Conservation (phyloP, 2,797 vertebrate species). For the Bufotes viridis region DNA sequence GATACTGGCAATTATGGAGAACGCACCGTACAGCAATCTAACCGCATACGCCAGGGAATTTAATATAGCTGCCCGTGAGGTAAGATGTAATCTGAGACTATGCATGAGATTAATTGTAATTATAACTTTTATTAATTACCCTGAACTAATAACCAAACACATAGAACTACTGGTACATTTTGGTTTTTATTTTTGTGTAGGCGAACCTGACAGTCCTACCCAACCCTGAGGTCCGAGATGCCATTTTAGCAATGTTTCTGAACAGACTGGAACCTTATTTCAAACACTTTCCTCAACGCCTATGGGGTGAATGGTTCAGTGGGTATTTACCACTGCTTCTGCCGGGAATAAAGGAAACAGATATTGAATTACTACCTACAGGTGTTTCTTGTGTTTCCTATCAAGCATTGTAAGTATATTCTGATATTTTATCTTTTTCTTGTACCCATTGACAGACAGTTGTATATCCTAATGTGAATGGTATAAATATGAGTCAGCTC, state of each 20-base stretch:
- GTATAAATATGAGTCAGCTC: not conserved
- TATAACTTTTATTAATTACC: not conserved
- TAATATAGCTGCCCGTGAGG: not conserved
- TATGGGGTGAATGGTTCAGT: slow-evolving; percentile 61
- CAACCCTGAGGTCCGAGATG: slow-evolving; percentile 25
- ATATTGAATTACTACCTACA: slow-evolving; percentile 40
- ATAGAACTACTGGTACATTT: not conserved
- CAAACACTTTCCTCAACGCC: slow-evolving; percentile 32
- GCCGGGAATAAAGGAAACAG: slow-evolving; percentile 49
- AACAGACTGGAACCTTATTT: slow-evolving; percentile 26
- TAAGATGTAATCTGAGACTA: not conserved
- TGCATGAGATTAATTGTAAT: not conserved
- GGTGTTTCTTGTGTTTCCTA: slow-evolving; percentile 57
- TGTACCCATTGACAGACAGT: not conserved
- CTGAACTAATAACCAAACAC: not conserved
- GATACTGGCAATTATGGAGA: slow-evolving; percentile 36
- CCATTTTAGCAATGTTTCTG: slow-evolving; percentile 25
- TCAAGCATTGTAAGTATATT: slow-evolving; percentile 59
- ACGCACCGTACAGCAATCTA: not conserved
- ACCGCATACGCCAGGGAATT: slow-evolving; percentile 48
- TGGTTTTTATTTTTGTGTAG: slow-evolving; percentile 39
- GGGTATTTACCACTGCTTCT: slow-evolving; percentile 51
- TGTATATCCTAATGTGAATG: not conserved
- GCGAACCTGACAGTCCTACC: slow-evolving; percentile 54
- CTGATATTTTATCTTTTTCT: not conserved